Base-by-base conservation (phyloP, 2,888 invertebrate species). In the Chrysotoxum bicinctum region DNA sequence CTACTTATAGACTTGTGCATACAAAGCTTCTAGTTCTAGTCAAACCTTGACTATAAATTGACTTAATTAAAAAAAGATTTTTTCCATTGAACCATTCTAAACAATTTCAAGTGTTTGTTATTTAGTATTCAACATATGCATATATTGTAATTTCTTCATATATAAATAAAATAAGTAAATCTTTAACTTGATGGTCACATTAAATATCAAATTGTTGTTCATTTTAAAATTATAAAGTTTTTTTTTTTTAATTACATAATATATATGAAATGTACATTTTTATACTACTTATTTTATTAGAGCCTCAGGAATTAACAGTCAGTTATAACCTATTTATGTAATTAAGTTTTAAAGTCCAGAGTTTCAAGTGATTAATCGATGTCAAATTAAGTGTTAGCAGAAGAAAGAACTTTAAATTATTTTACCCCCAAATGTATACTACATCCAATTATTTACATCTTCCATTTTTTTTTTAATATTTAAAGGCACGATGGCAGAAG, bases 241-340 rank as follows among this genome's bases (percentile, higher is more conserved):
- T 50, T 23, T 23, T 50, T 23, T 14, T 23, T 23, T 1, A 23
- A 23, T 6, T 50, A 50, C 14, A 23, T 50, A 23, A 50, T 14
- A 23, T 50, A 23, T 50, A 23, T 50, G 50, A 50, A 14, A 23
- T 50, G 50, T 50, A 23, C 50, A 50, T 50, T 50, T 50, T 7
- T 48, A 48, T 21, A 50, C 14, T 16, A 50, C 3, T 26, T n/a
- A 50, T 50, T 50, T 50, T 50, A 50, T n/a, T 50, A 50, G 14
- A 50, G 23, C 50, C 23, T 50, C 50, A 50, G 23, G 50, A 50
- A 50, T 50, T 50, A 50, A 50, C n/a, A 50, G 14, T 50, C 50
- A 50, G 50, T 50, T 50, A 26, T 26, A 50, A 50, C 14, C 26
- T 26, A 26, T 50, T 23, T n/a, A 50, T n/a, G n/a, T 26, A 50